Conservation (phyloP, 2,797 vertebrate genomes). For the Hippocampus kuda region DNA sequence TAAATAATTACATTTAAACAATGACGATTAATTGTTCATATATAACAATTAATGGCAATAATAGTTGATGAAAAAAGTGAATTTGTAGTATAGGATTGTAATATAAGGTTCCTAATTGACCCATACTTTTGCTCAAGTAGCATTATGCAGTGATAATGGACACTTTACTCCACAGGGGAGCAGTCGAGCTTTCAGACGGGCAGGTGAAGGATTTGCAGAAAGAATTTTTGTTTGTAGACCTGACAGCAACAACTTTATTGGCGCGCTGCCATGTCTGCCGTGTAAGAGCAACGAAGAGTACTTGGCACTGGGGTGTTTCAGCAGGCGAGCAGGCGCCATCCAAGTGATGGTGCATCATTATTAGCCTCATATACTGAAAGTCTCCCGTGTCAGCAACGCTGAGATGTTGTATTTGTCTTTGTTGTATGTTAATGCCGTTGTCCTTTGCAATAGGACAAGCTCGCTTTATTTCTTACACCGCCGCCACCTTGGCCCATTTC, state of each 20-base stretch:
- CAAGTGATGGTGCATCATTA: constrained; percentile 48
- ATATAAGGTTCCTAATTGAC: not conserved
- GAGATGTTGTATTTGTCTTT: constrained; percentile 46
- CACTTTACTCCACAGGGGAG: not conserved
- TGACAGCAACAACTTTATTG: not conserved
- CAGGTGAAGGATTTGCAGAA: not conserved
- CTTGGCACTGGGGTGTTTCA: not conserved
- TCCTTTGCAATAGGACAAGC: constrained; percentile 45
- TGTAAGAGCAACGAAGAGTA: not conserved
- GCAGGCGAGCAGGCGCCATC: constrained; percentile 19
- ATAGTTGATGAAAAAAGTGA: not conserved
- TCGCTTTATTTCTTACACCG: constrained; percentile 45
- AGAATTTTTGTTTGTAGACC: not conserved
- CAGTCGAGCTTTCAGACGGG: not conserved
- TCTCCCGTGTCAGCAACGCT: constrained; percentile 49
- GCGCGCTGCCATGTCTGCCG: not conserved
- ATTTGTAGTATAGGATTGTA: not conserved
- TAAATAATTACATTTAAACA: too few relatives aligned
- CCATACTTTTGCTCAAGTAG: not conserved
- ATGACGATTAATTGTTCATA: too few relatives aligned
- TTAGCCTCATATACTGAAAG: constrained; percentile 48
- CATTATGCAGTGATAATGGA: not conserved
- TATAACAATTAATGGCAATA: not conserved
- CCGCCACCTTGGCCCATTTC: constrained; percentile 36
- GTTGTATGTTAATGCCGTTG: constrained; percentile 51